phyloP scores from a whole-genome alignment of 2,888 invertebrate genomes.

The Tachystola acroxantha region DNA sequence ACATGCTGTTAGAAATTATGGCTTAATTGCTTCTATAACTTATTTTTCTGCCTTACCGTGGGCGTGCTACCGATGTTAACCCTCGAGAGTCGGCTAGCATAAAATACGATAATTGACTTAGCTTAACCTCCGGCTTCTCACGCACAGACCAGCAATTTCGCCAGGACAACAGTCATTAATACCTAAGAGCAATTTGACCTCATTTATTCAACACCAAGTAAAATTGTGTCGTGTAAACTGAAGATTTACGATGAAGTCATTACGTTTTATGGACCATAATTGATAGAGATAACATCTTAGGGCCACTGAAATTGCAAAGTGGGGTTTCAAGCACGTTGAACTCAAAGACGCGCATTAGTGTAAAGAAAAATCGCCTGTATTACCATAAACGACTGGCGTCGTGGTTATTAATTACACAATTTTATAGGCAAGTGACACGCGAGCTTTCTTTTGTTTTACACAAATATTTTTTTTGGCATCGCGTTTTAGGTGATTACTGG shows the following conservation, averaged over 20 bases:
- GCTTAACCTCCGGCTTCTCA: neutral
- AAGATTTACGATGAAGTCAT: conserved; percentile 77
- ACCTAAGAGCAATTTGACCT: conserved; percentile 54
- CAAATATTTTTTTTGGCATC: conserved; percentile 36
- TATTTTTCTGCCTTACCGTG: neutral
- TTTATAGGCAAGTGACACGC: conserved; percentile 61
- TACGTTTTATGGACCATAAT: conserved; percentile 75
- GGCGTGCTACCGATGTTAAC: too few relatives aligned
- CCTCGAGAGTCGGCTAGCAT: neutral
- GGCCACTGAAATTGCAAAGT: conserved; percentile 70
- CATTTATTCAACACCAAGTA: conserved; percentile 70
- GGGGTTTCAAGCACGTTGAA: conserved; percentile 60
- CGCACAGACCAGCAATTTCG: conserved; percentile 19
- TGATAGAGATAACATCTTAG: conserved; percentile 73
- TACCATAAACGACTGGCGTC: conserved; percentile 63
- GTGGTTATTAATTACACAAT: conserved; percentile 67
- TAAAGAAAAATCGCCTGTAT: conserved; percentile 63
- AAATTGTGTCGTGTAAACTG: conserved; percentile 69
- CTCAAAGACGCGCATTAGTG: conserved; percentile 62
- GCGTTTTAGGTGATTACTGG: conserved; percentile 19
- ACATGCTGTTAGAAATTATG: too few relatives aligned
- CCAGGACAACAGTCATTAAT: conserved; percentile 51
- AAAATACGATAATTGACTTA: conserved; percentile 6
- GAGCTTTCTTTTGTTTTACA: conserved; percentile 42
- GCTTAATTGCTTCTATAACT: too few relatives aligned